phyloP scores from a whole-genome alignment of 2,797 vertebrate species.

The Cossypha heuglini region DNA sequence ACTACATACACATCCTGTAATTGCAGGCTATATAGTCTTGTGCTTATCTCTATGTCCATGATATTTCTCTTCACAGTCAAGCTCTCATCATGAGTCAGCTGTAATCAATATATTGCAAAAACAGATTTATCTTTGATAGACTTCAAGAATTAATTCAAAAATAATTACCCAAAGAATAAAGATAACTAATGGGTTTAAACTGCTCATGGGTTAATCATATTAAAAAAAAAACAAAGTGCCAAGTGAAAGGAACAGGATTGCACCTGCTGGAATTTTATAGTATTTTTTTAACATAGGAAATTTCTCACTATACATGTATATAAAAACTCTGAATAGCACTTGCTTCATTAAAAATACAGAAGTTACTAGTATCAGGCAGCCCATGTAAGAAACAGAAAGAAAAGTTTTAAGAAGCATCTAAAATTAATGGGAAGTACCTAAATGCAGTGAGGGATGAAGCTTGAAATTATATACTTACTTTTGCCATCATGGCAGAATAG shows the following conservation, averaged over 20 bases:
- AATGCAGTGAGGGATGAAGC: neutral
- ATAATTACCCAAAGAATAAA: neutral
- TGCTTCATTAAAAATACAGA: neutral
- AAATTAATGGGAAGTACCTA: neutral
- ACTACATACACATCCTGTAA: neutral
- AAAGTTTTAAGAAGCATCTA: neutral
- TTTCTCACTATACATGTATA: neutral
- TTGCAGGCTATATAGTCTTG: neutral
- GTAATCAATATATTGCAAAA: neutral
- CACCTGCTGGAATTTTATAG: neutral
- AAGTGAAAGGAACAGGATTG: neutral
- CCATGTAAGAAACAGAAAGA: neutral
- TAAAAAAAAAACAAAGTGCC: neutral
- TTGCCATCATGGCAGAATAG: slow-evolving; percentile 99
- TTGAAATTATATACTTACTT: slow-evolving; percentile 78
- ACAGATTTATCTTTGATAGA: neutral
- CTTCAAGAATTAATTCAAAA: neutral
- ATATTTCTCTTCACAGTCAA: neutral
- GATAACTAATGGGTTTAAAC: neutral
- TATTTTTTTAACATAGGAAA: neutral
- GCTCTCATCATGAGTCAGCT: neutral
- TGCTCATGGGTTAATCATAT: neutral
- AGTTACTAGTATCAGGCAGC: neutral
- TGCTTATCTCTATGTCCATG: neutral
- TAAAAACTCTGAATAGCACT: neutral